Evolutionary conservation across 1,140 invertebrate genomes (phyloP).

Genomic region (Leptoteleia sp.): DNA sequence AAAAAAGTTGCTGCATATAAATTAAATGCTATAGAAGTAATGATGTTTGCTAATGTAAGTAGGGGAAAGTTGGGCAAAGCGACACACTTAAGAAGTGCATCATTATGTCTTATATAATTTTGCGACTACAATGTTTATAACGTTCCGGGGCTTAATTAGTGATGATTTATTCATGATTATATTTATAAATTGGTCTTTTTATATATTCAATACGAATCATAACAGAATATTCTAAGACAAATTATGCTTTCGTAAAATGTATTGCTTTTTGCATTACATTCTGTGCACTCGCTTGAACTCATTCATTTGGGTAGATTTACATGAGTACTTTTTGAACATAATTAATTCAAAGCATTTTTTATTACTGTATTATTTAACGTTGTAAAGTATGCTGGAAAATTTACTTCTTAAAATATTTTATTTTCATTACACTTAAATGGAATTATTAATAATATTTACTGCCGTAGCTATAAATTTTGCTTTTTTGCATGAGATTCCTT

Average conservation of each 20-base stretch:
- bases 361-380: too few species aligned
- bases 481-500: too few species aligned
- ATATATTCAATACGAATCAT: constrained; percentile 2
- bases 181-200: constrained; percentile 8
- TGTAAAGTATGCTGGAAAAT: too few species aligned
- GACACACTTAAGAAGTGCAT: constrained; percentile 9
- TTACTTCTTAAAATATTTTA: too few species aligned
- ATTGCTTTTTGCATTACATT: too few species aligned
- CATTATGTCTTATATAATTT: constrained; percentile 24
- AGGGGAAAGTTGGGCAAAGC: constrained; percentile 15
- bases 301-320: too few species aligned
- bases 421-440: too few species aligned
- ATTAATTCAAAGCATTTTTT: too few species aligned
- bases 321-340: too few species aligned
- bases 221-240: background rate
- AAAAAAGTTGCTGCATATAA: constrained; percentile 1
- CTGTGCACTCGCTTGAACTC: too few species aligned
- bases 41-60: constrained; percentile 12
- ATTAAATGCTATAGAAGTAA: constrained; percentile 1
- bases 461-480: too few species aligned
- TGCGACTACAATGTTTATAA: constrained; percentile 17
- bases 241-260: background rate
- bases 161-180: constrained; percentile 17
- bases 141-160: background rate
- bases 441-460: too few species aligned